Evolutionary conservation across 2,797 vertebrate genomes (phyloP), one percentile per base, ranked within the genome.

Genomic region (Poecile montanus): DNA sequence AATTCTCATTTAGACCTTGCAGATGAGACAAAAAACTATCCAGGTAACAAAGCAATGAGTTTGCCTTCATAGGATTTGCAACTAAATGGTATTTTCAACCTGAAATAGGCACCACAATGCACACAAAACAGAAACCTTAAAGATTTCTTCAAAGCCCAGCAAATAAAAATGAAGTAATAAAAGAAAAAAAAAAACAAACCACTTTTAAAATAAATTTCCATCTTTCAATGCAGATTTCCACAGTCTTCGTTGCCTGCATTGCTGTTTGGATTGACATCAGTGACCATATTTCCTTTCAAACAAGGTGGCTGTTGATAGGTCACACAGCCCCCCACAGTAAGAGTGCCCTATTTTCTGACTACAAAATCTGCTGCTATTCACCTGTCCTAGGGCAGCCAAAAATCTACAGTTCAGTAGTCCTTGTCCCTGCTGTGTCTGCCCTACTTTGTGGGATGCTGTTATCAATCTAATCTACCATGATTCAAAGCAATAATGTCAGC

Each of bases 301-400:
- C 62, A 88, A 73, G 89, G 79, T 25, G 62, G 92, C 38, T 76
- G 67, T 66, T 5, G 32, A 29, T 53, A 44, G 42, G 45, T 23
- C 92, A 73, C 61, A 66, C 0, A 3, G 51, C 51, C 62, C 57
- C 62, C 68, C 2, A 4, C 77, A 32, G 89, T n/a, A 71, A 77
- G 16, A 51, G 11, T 38, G 76, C 27, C 85, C 89, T 93, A 85
- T 86, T 96, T 96, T 82, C 80, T 73, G 38, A 40, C 70, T 84
- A 23, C 34, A 90, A 79, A 93, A 96, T 84, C 91, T 93, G 93
- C 89, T 19, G 7, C 67, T 93, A 45, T 92, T 86, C 77, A 54
- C 13, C 76, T 79, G 48, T 93, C 70, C 34, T 47, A 84, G 56
- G 53, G 62, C 85, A 95, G 94, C 40, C 91, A 95, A 87, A 94